These are phyloP conservation scores for Osmerus mordax DNA, from an alignment of 2,113 vertebrate species.

Conservation along the genomic window DNA sequence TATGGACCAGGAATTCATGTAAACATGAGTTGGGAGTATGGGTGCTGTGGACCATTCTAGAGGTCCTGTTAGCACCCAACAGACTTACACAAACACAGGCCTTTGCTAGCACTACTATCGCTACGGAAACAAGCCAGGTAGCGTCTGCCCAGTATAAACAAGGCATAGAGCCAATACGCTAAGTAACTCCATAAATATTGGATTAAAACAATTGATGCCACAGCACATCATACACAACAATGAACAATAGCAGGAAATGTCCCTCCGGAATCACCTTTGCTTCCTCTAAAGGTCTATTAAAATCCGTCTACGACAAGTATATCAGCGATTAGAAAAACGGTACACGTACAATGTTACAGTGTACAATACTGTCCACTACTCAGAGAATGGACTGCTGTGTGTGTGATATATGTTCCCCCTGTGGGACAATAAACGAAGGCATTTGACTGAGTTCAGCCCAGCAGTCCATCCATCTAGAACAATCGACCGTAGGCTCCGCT, in stretches of 20 bases:
- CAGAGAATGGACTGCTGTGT: not conserved
- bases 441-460: conserved; percentile 23
- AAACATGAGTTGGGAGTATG: not conserved
- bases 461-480: not conserved
- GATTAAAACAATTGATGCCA: conserved; percentile 8
- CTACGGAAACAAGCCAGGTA: not conserved
- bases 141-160: conserved; percentile 5
- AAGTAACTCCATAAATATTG: conserved; percentile 13
- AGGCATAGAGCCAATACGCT: not conserved
- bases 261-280: not conserved
- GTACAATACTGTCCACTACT: conserved; percentile 6
- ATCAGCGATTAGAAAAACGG: conserved; percentile 14
- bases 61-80: conserved; percentile 8
- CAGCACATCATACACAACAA: not conserved
- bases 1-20: no score
- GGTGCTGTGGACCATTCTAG: conserved; percentile 12
- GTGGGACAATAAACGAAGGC: conserved; percentile 49
- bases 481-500: not conserved
- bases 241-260: not conserved
- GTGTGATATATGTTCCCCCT: not conserved
- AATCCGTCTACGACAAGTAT: not conserved
- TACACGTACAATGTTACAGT: conserved; percentile 4
- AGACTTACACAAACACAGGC: conserved; percentile 11
- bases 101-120: not conserved
- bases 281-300: not conserved